Percentiles rank a stretch among this genome's conserved stretches.
Evolutionary conservation across 2,888 invertebrate species (phyloP).

Genomic region (Apodemia hepburni): DNA sequence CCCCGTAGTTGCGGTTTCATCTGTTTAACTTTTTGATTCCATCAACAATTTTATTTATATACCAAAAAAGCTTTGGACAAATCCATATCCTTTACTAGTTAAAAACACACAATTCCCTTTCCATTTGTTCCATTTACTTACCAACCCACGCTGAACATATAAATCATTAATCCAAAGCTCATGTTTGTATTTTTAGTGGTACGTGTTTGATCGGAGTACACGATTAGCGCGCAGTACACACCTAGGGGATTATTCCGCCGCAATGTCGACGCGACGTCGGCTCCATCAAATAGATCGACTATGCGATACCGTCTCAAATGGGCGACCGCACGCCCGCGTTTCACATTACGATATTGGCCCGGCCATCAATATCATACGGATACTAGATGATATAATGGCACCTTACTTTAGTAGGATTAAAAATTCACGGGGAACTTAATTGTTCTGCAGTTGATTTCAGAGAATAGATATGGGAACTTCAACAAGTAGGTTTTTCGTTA

Average conservation of each 20-base stretch:
- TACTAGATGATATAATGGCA: constrained; percentile 36
- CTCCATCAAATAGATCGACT: constrained; percentile 73
- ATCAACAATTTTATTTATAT: neutral
- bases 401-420: constrained; percentile 11
- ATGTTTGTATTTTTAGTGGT: constrained; percentile 26
- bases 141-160: constrained; percentile 14
- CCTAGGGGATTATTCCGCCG: constrained; percentile 45
- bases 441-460: neutral
- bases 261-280: constrained; percentile 44
- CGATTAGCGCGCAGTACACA: constrained; percentile 36
- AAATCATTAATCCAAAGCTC: constrained; percentile 12
- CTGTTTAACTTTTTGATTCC: neutral
- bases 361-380: constrained; percentile 58
- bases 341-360: constrained; percentile 69
- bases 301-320: constrained; percentile 60
- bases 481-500: too few species aligned
- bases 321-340: constrained; percentile 46
- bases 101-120: neutral
- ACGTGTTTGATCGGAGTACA: constrained; percentile 31
- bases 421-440: neutral
- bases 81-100: neutral
- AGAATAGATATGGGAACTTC: too few species aligned
- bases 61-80: neutral
- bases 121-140: constrained; percentile 5
- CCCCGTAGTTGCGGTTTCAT: too few species aligned